Evolutionary conservation across 2,888 invertebrate genomes (phyloP).

Genomic region (Acanthosepion pharaonis): DNA sequence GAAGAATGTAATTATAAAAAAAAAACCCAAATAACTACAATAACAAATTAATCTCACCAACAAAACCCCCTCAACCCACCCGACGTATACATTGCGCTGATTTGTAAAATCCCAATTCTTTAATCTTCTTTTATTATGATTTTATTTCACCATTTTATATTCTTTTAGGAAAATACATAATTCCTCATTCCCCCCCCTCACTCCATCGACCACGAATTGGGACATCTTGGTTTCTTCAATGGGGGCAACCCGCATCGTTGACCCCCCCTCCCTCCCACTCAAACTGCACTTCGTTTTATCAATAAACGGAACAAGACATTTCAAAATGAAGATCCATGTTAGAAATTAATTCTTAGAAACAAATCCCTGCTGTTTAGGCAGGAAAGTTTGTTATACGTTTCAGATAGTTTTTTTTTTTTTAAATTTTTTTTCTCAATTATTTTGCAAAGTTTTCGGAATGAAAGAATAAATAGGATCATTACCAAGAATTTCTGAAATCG

Average conservation of each 20-base stretch:
- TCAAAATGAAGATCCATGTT: neutral
- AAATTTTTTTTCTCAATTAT: neutral
- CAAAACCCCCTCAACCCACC: neutral
- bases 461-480: neutral
- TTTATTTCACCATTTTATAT: neutral
- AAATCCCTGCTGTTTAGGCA: neutral
- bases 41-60: neutral
- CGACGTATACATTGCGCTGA: neutral
- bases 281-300: neutral
- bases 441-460: neutral
- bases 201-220: neutral
- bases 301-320: neutral
- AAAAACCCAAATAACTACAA: neutral
- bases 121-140: neutral
- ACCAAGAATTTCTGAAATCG: neutral
- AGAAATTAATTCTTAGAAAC: conserved; percentile 33
- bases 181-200: neutral
- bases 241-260: neutral
- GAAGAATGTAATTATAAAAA: neutral
- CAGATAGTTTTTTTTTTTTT: neutral
- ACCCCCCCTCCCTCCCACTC: neutral
- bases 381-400: neutral
- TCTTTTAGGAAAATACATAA: neutral
- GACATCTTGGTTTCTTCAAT: neutral
- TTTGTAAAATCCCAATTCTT: neutral